Conservation (phyloP, 2,113 vertebrate species). For the Fulica atra region DNA sequence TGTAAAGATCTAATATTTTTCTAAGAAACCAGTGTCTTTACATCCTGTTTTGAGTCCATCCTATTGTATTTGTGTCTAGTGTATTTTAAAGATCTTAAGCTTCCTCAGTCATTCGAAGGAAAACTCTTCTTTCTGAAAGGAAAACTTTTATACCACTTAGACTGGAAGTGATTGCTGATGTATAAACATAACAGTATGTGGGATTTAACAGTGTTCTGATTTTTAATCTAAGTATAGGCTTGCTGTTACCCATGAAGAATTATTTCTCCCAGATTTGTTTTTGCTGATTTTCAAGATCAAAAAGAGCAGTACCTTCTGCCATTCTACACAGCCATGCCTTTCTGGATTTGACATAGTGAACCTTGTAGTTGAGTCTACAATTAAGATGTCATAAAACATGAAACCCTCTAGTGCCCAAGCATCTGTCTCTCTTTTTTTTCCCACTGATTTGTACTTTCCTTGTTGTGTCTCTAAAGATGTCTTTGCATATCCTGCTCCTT, state of each 20-base stretch:
- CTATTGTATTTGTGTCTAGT: background rate
- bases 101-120: background rate
- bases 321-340: background rate
- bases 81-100: background rate
- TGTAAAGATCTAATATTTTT: background rate
- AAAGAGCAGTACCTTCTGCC: background rate
- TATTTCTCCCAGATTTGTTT: background rate
- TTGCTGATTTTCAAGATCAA: background rate
- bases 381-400: background rate
- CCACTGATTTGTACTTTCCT: background rate
- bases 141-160: background rate
- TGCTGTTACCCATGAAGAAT: background rate
- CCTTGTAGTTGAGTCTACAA: background rate
- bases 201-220: background rate
- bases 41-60: conserved; percentile 20
- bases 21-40: conserved; percentile 1
- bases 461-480: background rate
- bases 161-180: background rate
- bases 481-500: background rate
- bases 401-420: background rate
- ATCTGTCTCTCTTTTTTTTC: background rate
- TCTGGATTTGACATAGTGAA: background rate
- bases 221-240: background rate
- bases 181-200: background rate
- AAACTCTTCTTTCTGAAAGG: background rate